Evolutionary conservation across 2,797 vertebrate genomes (phyloP).

Genomic region (Simalia tracyae): DNA sequence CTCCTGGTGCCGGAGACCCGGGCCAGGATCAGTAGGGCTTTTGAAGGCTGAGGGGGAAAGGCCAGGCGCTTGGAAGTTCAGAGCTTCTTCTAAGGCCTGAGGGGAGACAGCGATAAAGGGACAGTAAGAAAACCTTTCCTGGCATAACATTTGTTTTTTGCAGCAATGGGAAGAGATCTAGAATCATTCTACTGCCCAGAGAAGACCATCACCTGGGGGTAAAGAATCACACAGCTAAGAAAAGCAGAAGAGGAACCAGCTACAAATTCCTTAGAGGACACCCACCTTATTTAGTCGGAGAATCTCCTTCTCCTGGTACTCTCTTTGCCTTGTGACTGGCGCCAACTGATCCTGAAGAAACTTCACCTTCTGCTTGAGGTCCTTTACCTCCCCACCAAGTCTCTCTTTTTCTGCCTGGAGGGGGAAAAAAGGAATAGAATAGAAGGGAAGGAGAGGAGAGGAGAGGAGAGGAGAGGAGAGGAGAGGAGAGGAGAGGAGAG

Average conservation of each 20-base stretch:
- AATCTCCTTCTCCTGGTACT: slow-evolving; percentile 98
- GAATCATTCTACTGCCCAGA: background rate
- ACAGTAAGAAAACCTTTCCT: background rate
- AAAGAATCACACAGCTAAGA: background rate
- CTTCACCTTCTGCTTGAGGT: slow-evolving; percentile 90
- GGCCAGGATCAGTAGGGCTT: slow-evolving; percentile 76
- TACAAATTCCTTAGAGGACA: fast-evolving
- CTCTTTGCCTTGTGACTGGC: slow-evolving; percentile 89
- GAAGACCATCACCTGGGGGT: background rate
- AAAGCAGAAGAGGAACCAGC: background rate
- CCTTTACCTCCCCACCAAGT: slow-evolving; percentile 84
- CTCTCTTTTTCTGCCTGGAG: slow-evolving; percentile 90
- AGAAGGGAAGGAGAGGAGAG: background rate
- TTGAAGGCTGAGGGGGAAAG: slow-evolving; percentile 76
- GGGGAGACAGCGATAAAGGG: background rate
- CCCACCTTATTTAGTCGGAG: slow-evolving; percentile 92
- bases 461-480: no score
- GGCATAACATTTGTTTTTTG: background rate
- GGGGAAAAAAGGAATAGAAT: background rate
- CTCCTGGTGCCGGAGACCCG: slow-evolving; percentile 85
- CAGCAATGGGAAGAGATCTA: background rate
- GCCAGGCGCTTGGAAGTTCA: slow-evolving; percentile 84
- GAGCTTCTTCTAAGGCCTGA: slow-evolving; percentile 92
- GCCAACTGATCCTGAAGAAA: slow-evolving; percentile 93
- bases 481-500: no score